These are phyloP conservation scores for Pipa parva DNA, from an alignment of 2,113 vertebrate species.

Conservation along the genomic window DNA sequence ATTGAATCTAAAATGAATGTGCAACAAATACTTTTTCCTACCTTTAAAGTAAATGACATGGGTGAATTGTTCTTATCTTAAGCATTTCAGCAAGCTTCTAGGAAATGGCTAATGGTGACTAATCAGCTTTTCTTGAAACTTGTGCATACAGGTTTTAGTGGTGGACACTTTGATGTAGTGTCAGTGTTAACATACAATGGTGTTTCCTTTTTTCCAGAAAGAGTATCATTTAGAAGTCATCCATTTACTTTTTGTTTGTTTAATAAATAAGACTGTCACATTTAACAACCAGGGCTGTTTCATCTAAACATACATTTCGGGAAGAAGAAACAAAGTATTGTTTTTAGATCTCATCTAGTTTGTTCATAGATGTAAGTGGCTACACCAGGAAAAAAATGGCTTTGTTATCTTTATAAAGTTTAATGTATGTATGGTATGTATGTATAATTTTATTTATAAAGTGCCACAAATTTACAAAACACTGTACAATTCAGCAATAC, in stretches of 20 bases:
- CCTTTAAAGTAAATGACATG: background rate
- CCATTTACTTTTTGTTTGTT: constrained; percentile 16
- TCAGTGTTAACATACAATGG: constrained; percentile 20
- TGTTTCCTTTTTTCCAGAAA: constrained; percentile 4
- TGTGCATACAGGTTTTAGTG: background rate
- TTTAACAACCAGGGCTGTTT: constrained; percentile 19
- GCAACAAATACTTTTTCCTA: background rate
- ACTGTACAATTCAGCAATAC: too few species aligned
- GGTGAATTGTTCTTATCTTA: constrained; percentile 22
- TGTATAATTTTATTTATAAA: too few species aligned
- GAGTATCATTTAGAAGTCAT: constrained; percentile 1
- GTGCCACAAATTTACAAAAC: too few species aligned
- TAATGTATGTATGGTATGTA: too few species aligned
- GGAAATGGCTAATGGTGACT: constrained; percentile 35
- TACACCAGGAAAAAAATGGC: constrained; percentile 26
- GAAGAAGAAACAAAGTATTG: constrained; percentile 8
- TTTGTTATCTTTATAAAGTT: constrained; percentile 18
- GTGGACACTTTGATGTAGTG: constrained; percentile 21
- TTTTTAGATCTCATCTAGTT: constrained; percentile 18
- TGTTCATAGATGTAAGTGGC: constrained; percentile 26
- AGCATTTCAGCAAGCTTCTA: constrained; percentile 11
- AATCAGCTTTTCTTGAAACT: background rate
- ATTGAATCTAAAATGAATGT: background rate
- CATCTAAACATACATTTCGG: constrained; percentile 25
- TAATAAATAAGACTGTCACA: constrained; percentile 19